A percentile compares a stretch with the other conserved stretches of the same genome.
Conservation (phyloP, 2,888 invertebrate genomes). For the Heliconius sara region DNA sequence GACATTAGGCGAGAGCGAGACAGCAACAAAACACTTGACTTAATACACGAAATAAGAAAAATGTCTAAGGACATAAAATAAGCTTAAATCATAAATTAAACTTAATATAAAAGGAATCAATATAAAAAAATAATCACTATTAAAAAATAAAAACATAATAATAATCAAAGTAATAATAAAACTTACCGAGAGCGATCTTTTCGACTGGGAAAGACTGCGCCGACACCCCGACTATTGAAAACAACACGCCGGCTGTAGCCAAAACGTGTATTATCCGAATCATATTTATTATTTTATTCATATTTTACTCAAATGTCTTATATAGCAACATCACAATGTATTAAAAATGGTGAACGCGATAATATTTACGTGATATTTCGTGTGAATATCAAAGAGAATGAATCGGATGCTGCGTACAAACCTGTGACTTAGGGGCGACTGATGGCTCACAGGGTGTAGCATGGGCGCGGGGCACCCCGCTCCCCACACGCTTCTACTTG, state of each 20-base stretch:
- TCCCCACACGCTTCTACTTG: conserved; percentile 56
- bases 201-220: conserved; percentile 75
- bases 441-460: conserved; percentile 66
- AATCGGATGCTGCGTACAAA: conserved; percentile 79
- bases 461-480: conserved; percentile 63
- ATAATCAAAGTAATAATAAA: conserved; percentile 10
- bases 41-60: conserved; percentile 22
- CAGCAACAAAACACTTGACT: conserved; percentile 57
- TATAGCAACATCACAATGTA: conserved; percentile 51
- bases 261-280: conserved; percentile 48
- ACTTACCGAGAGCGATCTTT: conserved; percentile 81
- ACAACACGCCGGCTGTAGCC: conserved; percentile 63
- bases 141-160: conserved; percentile 40
- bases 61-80: not conserved
- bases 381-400: conserved; percentile 57
- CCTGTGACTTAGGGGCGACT: conserved; percentile 82
- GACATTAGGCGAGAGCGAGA: conserved; percentile 57
- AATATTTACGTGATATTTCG: conserved; percentile 50
- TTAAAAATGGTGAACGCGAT: conserved; percentile 43
- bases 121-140: not conserved
- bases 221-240: conserved; percentile 63
- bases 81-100: conserved; percentile 1
- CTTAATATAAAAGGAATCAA: not conserved
- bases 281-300: conserved; percentile 49
- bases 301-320: conserved; percentile 34